Conservation (phyloP, 2,888 invertebrate species). For the Sminthurinus aureus region DNA sequence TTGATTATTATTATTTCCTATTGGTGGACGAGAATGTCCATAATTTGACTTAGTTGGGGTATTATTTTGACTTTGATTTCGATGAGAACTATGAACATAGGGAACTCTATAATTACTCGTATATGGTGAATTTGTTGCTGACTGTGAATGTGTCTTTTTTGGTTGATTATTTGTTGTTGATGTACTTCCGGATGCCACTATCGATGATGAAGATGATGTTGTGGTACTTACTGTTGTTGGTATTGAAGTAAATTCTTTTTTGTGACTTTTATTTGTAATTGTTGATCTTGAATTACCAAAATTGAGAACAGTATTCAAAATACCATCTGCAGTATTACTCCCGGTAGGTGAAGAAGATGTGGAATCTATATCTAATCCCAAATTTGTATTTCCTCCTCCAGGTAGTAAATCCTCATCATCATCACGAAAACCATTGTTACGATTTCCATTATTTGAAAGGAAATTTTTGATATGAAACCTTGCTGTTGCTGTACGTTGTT, state of each 20-base stretch:
- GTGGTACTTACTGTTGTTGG: background rate
- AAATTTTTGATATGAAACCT: constrained; percentile 15
- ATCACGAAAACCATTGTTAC: constrained; percentile 53
- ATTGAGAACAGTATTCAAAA: background rate
- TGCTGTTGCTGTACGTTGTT: constrained; percentile 16
- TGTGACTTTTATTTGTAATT: background rate
- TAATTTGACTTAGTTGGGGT: constrained; percentile 43
- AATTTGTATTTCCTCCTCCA: constrained; percentile 24
- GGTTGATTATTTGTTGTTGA: background rate
- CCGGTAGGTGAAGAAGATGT: background rate
- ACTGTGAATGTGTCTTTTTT: constrained; percentile 47
- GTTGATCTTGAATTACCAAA: background rate
- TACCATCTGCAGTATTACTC: background rate
- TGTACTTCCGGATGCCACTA: background rate
- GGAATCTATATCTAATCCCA: background rate
- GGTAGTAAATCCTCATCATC: constrained; percentile 51
- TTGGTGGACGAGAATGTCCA: constrained; percentile 23
- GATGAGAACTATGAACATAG: constrained; percentile 39
- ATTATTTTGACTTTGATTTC: constrained; percentile 44
- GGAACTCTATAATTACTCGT: constrained; percentile 49
- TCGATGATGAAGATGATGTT: background rate
- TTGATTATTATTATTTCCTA: constrained; percentile 31
- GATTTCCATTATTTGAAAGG: constrained; percentile 44
- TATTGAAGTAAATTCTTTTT: background rate
- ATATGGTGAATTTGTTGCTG: constrained; percentile 55